Conservation (phyloP, 2,113 vertebrate species). For the Bathybates hornii region DNA sequence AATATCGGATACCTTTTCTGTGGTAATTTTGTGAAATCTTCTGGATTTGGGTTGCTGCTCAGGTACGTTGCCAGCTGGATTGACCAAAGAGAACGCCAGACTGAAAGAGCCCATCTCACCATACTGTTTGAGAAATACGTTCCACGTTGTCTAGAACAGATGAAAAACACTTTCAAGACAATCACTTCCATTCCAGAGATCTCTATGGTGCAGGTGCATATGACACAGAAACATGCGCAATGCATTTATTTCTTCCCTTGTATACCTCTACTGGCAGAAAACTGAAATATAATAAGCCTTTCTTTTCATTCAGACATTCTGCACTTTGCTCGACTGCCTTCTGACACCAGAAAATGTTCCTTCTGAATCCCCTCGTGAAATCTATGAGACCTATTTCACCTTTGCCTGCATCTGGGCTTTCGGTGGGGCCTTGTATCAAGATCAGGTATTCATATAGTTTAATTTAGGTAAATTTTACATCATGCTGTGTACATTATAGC, state of each 20-base stretch:
- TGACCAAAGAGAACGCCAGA: slow-evolving; percentile 67
- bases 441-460: slow-evolving; percentile 59
- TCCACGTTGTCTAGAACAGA: slow-evolving; percentile 70
- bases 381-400: slow-evolving; percentile 78
- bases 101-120: slow-evolving; percentile 71
- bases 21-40: background rate
- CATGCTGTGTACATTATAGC: background rate
- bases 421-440: slow-evolving; percentile 73
- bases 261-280: background rate
- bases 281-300: background rate
- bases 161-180: slow-evolving; percentile 71
- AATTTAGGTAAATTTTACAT: background rate
- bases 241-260: background rate
- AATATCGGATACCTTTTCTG: background rate
- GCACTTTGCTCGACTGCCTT: slow-evolving; percentile 76
- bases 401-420: slow-evolving; percentile 79
- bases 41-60: background rate
- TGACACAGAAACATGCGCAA: background rate
- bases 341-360: slow-evolving; percentile 74
- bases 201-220: slow-evolving; percentile 68
- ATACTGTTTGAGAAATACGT: slow-evolving; percentile 73
- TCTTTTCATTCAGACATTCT: slow-evolving; percentile 64
- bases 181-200: slow-evolving; percentile 73
- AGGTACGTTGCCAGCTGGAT: slow-evolving; percentile 71
- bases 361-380: slow-evolving; percentile 71